A percentile compares a stretch with the other conserved stretches of the same genome.
Evolutionary conservation across 2,888 invertebrate genomes (phyloP).

Genomic region (Tetragnatha montana): DNA sequence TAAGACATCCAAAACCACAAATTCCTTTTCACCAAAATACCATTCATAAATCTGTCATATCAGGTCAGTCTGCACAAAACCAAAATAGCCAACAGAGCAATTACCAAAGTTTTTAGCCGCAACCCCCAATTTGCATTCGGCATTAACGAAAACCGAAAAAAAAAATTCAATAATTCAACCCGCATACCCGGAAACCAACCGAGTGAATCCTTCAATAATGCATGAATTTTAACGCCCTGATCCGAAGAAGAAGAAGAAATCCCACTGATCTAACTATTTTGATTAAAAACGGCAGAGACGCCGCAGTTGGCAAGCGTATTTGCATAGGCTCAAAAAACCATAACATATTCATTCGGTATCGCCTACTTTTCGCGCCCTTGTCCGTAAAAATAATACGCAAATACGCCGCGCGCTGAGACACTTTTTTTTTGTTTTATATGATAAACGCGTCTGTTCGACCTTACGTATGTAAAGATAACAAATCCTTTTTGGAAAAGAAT

Average conservation of each 20-base stretch:
- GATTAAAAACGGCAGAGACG: background rate
- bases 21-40: no score
- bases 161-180: no score
- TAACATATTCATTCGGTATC: slow-evolving; percentile 33
- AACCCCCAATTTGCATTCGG: no score
- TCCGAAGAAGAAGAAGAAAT: background rate
- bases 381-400: slow-evolving; percentile 8
- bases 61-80: no score
- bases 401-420: background rate
- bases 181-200: no score
- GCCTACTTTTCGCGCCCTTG: slow-evolving; percentile 2
- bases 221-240: background rate
- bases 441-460: slow-evolving; percentile 24
- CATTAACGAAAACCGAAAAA: no score
- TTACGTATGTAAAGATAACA: slow-evolving; percentile 62
- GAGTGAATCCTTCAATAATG: background rate
- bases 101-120: no score
- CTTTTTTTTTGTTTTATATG: slow-evolving; percentile 30
- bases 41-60: no score
- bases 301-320: background rate
- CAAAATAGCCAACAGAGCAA: no score
- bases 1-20: no score
- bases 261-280: background rate
- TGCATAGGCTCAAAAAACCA: slow-evolving; percentile 16
- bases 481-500: slow-evolving; percentile 66